phyloP scores from a whole-genome alignment of 1,140 invertebrate genomes.

The Epicauta chinensis region DNA sequence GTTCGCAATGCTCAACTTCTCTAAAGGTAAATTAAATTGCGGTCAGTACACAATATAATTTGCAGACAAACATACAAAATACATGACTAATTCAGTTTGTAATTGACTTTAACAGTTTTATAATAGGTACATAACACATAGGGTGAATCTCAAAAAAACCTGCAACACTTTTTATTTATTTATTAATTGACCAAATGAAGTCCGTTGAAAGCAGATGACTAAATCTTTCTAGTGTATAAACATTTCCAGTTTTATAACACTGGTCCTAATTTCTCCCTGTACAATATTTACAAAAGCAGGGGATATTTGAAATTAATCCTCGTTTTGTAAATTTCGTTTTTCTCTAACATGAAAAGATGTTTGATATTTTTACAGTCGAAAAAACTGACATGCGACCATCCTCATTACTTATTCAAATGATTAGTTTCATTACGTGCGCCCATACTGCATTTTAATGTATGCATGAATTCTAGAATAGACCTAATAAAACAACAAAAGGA shows the following conservation, averaged over 20 bases:
- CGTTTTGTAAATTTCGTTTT: too few relatives aligned
- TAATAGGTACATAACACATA: too few relatives aligned
- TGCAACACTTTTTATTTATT: too few relatives aligned
- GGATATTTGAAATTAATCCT: too few relatives aligned
- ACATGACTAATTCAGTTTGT: constrained; percentile 7
- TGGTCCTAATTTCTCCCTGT: too few relatives aligned
- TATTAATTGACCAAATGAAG: too few relatives aligned
- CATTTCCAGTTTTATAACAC: too few relatives aligned
- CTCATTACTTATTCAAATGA: constrained; percentile 32
- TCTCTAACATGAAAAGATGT: too few relatives aligned
- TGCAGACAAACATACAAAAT: constrained; percentile 10
- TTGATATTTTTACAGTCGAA: not conserved
- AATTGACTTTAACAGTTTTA: constrained; percentile 5
- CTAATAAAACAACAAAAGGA: constrained; percentile 15
- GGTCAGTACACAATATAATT: constrained; percentile 11
- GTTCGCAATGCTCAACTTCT: constrained; percentile 7
- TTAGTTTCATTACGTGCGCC: constrained; percentile 25
- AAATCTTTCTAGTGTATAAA: too few relatives aligned
- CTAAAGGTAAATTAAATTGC: constrained; percentile 14
- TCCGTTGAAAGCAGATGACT: too few relatives aligned
- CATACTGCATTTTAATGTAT: constrained; percentile 24
- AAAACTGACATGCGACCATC: constrained; percentile 29
- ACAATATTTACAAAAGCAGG: too few relatives aligned
- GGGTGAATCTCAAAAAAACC: too few relatives aligned
- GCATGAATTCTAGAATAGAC: constrained; percentile 7